Evolutionary conservation across 2,888 invertebrate species (phyloP).

Genomic region (Drosophila atroscutellata): DNA sequence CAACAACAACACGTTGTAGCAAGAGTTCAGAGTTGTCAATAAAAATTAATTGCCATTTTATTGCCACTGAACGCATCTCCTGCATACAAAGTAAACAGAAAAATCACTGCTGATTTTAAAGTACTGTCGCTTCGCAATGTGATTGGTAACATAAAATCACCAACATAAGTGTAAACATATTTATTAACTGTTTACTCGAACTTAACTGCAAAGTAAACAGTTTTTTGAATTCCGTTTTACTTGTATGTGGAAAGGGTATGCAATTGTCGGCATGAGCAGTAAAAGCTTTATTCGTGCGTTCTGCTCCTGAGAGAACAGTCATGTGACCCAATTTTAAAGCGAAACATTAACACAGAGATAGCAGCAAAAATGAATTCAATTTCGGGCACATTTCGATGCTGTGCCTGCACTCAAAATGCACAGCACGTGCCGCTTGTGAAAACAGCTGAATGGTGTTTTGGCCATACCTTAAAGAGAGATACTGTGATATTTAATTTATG

Average conservation of each 20-base stretch:
- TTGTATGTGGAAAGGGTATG: slow-evolving; percentile 16
- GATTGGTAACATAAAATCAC: slow-evolving; percentile 25
- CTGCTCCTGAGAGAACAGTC: slow-evolving; percentile 26
- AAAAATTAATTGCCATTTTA: slow-evolving; percentile 84
- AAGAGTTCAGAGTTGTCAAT: slow-evolving; percentile 82
- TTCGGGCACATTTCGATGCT: slow-evolving; percentile 51
- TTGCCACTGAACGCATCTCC: slow-evolving; percentile 70
- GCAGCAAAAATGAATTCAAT: slow-evolving; percentile 59
- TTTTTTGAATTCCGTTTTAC: not conserved
- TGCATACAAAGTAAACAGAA: slow-evolving; percentile 68
- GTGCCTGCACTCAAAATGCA: slow-evolving; percentile 39
- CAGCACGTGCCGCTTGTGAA: slow-evolving; percentile 25
- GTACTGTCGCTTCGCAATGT: slow-evolving; percentile 4
- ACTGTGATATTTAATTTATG: not conserved
- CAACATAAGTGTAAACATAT: not conserved
- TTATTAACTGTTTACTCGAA: not conserved
- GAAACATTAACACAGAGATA: slow-evolving; percentile 38
- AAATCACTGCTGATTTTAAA: not conserved
- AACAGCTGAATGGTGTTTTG: slow-evolving; percentile 17
- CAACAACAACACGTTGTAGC: slow-evolving; percentile 67
- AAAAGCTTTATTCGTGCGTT: not conserved
- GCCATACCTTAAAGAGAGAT: not conserved
- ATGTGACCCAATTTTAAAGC: slow-evolving; percentile 61
- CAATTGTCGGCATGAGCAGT: not conserved
- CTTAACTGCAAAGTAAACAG: no score